These are phyloP conservation scores for Meteorus cinctellus DNA, from an alignment of 2,888 invertebrate species.

Conservation along the genomic window DNA sequence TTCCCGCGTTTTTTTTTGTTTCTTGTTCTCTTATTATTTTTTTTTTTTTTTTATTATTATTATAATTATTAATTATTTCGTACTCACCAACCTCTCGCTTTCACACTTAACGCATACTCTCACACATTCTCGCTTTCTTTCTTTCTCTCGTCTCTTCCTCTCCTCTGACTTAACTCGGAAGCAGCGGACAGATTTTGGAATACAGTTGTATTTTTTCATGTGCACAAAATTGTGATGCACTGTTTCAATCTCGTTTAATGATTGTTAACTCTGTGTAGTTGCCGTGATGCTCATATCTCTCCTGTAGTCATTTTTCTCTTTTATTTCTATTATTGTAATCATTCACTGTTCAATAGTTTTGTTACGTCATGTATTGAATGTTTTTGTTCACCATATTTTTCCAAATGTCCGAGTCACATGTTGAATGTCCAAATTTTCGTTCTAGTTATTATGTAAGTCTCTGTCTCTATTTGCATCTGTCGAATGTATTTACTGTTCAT, in stretches of 20 bases:
- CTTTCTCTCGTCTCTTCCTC: conserved; percentile 43
- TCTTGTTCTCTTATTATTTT: neutral
- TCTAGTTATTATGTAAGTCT: neutral
- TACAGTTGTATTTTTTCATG: conserved; percentile 40
- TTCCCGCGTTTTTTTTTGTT: neutral
- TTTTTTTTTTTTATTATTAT: conserved; percentile 3
- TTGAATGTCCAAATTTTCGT: neutral
- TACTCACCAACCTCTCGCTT: conserved; percentile 3
- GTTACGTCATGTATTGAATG: neutral
- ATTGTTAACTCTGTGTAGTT: conserved; percentile 29
- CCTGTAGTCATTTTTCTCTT: neutral
- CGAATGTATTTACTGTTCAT: neutral
- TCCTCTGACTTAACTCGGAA: conserved; percentile 62
- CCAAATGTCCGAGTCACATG: neutral
- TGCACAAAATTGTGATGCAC: conserved; percentile 49
- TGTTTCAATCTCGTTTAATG: conserved; percentile 52
- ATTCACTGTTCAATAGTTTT: neutral
- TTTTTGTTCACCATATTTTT: neutral
- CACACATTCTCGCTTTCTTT: conserved; percentile 33
- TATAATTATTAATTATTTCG: conserved; percentile 2
- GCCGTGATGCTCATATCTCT: conserved; percentile 10
- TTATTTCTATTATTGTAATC: neutral
- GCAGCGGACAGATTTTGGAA: conserved; percentile 67
- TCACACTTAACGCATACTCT: conserved; percentile 17
- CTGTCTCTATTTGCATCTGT: conserved; percentile 6